Base-by-base conservation (phyloP, 2,113 vertebrate genomes). In the Pseudorhombus dupliciocellatus region DNA sequence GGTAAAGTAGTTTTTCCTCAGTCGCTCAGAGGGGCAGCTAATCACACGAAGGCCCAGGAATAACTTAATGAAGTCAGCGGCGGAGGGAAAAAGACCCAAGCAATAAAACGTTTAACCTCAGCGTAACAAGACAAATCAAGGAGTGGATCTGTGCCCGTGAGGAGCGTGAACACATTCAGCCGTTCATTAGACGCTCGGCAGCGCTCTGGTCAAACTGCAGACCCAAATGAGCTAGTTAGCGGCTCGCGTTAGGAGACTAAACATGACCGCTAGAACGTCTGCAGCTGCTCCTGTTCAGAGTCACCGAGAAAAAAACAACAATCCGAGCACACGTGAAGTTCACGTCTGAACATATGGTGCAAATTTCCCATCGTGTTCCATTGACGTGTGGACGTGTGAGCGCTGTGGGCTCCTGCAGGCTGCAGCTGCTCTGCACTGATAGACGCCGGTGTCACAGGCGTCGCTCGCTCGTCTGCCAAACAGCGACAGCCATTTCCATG, bases 31-130 rank as follows among this genome's bases (percentile, higher is more conserved):
- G 80, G 63, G 64, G 80, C 34, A 78, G 68, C 50, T 84, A 86
- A 88, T 70, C 66, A 89, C 81, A 78, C 66, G 64, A 88, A 88
- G 64, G 64, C 53, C 50, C 72, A 73, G 66, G 66, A 82, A 85
- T 71, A 61, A 77, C 62, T 75, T 84, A 91, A 90, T 89, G 84
- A 90, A 90, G 84, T 90, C 83, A 82, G 81, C 84, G 31, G 81
- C 70, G 61, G 65, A 80, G 73, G 12, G 40, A 73, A 81, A 81
- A 65, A 84, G 79, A 70, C 70, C 7, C 12, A 54, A 79, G 79
- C 87, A 90, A 91, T 88, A 89, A 89, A 93, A 91, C 90, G 86
- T 88, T 91, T 90, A 92, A 92, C 89, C 91, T 89, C 84, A 56
- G 53, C 80, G 84, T 91, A 91, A 91, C 83, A 85, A 87, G 88